Percentiles rank a stretch among this genome's conserved stretches.
Evolutionary conservation across 2,113 vertebrate species (phyloP).

Genomic region (Puma concolor): DNA sequence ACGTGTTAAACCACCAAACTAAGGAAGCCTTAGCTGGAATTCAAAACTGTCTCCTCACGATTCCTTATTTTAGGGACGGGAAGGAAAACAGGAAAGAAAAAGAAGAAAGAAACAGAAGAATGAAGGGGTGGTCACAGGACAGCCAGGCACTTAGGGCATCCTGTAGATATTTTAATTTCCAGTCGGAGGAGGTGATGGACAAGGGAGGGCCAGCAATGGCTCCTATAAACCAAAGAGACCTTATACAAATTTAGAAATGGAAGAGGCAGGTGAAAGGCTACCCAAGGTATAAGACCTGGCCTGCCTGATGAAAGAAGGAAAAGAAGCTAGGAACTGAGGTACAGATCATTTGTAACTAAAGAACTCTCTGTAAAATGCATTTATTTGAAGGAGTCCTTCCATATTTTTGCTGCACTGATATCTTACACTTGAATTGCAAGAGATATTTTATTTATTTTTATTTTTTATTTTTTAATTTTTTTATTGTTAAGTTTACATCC

Average conservation of each 20-base stretch:
- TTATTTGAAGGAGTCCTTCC: background rate
- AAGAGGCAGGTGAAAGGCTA: background rate
- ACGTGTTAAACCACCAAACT: background rate
- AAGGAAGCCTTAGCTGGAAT: background rate
- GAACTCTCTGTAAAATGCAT: background rate
- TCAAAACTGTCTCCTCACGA: background rate
- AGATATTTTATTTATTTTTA: background rate
- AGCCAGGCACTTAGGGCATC: background rate
- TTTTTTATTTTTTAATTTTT: too few relatives aligned
- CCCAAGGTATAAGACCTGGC: background rate
- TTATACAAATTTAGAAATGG: background rate
- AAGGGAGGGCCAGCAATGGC: background rate
- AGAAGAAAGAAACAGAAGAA: background rate
- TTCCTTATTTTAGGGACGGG: background rate
- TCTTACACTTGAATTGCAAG: background rate
- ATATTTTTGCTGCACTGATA: background rate
- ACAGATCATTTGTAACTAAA: background rate
- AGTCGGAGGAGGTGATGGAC: background rate
- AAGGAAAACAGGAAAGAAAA: background rate
- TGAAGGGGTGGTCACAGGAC: background rate
- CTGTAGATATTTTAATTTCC: slow-evolving; percentile 21
- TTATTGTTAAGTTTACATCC: too few relatives aligned
- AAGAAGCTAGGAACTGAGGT: background rate
- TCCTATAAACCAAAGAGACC: background rate
- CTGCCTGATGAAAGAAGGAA: background rate